A percentile compares a stretch with the other conserved stretches of the same genome.
These are phyloP conservation scores for Cranoglanis bouderius DNA, from an alignment of 2,113 vertebrate species.

Conservation along the genomic window DNA sequence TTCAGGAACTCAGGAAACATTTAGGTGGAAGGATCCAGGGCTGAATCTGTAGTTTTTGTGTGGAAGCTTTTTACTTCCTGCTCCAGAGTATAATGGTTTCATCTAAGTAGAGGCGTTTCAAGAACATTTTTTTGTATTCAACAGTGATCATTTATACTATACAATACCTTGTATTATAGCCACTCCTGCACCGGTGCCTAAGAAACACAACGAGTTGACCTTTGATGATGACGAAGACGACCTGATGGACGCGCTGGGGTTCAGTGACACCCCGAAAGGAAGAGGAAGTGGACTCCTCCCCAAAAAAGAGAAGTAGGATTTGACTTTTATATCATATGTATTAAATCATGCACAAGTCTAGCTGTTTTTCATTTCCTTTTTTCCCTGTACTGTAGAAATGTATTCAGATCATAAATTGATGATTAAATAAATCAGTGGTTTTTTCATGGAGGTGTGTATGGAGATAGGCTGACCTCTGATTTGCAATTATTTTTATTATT, in stretches of 20 bases:
- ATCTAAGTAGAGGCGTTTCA: no score
- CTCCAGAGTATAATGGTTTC: background rate
- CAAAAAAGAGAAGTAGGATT: constrained; percentile 64
- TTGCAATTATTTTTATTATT: background rate
- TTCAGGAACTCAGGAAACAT: background rate
- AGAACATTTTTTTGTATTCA: background rate
- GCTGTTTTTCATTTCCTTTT: background rate
- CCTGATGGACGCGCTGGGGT: constrained; percentile 80
- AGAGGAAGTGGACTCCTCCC: constrained; percentile 54
- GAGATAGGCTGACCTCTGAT: background rate
- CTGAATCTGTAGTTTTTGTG: no score
- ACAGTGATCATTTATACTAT: background rate
- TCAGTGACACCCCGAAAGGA: constrained; percentile 66
- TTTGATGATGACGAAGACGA: constrained; percentile 83
- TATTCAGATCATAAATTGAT: background rate
- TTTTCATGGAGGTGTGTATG: background rate
- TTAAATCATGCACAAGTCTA: background rate
- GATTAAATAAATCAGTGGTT: background rate
- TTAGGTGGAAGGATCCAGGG: background rate
- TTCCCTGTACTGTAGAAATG: background rate
- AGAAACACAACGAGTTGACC: constrained; percentile 63
- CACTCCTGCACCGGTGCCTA: constrained; percentile 54
- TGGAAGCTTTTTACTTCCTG: background rate
- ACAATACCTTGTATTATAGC: constrained; percentile 36
- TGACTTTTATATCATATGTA: background rate